Evolutionary conservation across 2,888 invertebrate species (phyloP).

Genomic region (Hirtodrosophila histrioides): DNA sequence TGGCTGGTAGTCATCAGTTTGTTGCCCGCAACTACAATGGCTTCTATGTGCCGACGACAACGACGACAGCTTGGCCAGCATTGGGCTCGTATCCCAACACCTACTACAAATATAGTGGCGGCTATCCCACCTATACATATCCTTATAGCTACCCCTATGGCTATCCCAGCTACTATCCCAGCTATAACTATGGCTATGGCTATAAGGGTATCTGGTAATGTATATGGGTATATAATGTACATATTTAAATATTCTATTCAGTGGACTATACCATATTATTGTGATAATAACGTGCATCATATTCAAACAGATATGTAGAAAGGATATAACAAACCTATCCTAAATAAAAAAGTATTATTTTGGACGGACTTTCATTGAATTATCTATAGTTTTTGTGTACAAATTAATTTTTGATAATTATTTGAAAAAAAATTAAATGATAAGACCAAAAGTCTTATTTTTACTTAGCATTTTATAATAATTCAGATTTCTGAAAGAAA

Average conservation of each 20-base stretch:
- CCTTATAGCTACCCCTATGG: constrained; percentile 52
- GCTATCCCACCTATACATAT: constrained; percentile 58
- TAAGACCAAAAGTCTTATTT: too few species aligned
- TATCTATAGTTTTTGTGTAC: background rate
- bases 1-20: constrained; percentile 77
- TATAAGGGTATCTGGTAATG: constrained; percentile 65
- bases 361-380: background rate
- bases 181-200: constrained; percentile 57
- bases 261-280: constrained; percentile 20
- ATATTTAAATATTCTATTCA: background rate
- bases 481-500: too few species aligned
- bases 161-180: constrained; percentile 48
- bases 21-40: constrained; percentile 80
- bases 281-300: constrained; percentile 51
- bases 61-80: constrained; percentile 43
- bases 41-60: constrained; percentile 60
- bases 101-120: constrained; percentile 55
- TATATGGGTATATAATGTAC: background rate
- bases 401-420: too few species aligned
- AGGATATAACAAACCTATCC: constrained; percentile 3
- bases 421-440: too few species aligned
- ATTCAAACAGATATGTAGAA: background rate
- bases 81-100: constrained; percentile 47
- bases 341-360: background rate
- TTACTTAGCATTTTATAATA: too few species aligned